Conservation (phyloP, 2,797 vertebrate species). For the Tragelaphus oryx region DNA sequence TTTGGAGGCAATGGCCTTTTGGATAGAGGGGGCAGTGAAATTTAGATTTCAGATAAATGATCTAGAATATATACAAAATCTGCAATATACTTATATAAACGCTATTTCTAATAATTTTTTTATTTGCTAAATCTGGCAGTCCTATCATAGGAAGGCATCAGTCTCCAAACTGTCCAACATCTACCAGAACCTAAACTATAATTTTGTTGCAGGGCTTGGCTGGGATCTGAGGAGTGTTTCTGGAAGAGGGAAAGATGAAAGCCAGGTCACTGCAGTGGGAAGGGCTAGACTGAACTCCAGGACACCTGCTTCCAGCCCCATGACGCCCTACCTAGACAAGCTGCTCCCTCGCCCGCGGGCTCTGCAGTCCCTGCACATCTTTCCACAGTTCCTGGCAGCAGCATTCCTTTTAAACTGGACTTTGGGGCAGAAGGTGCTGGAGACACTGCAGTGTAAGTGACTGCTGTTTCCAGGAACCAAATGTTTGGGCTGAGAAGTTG, state of each 20-base stretch:
- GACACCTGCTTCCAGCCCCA: not conserved
- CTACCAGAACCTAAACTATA: not conserved
- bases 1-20: not conserved
- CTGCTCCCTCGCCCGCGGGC: accelerated
- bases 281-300: not conserved
- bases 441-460: not conserved
- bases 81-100: not conserved
- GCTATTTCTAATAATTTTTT: not conserved
- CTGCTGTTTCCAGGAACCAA: not conserved
- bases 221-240: not conserved
- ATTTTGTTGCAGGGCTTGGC: not conserved
- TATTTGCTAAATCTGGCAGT: not conserved
- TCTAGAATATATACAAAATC: not conserved
- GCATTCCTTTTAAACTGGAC: not conserved
- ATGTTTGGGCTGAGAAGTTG: not conserved
- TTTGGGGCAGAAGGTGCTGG: not conserved
- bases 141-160: not conserved
- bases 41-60: not conserved
- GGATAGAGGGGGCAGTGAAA: not conserved
- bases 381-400: not conserved
- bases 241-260: not conserved
- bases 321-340: not conserved
- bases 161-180: not conserved
- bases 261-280: not conserved
- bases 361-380: accelerated